phyloP scores from a whole-genome alignment of 2,888 invertebrate species.

The Catocala nupta region DNA sequence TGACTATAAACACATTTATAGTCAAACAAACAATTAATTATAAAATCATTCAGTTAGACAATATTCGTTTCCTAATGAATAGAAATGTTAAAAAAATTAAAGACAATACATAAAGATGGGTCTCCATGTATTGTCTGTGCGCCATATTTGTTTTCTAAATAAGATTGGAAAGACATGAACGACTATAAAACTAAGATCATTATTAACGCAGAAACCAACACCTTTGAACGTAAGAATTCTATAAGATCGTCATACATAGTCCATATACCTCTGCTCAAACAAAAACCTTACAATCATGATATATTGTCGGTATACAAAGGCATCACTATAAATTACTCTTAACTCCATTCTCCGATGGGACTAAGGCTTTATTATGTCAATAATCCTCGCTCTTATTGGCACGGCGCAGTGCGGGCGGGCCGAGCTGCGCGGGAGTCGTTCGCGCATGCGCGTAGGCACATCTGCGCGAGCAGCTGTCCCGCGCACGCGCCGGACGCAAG shows the following conservation, averaged over 20 bases:
- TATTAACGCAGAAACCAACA: too few relatives aligned
- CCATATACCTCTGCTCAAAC: conserved; percentile 21
- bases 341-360: conserved; percentile 26
- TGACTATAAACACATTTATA: too few relatives aligned
- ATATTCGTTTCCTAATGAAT: too few relatives aligned
- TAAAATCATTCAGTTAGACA: too few relatives aligned
- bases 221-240: too few relatives aligned
- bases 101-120: too few relatives aligned
- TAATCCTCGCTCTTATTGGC: conserved; percentile 41
- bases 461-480: conserved; percentile 69
- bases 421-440: conserved; percentile 28
- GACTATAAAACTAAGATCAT: too few relatives aligned
- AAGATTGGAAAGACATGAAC: too few relatives aligned
- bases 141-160: too few relatives aligned
- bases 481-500: conserved; percentile 46
- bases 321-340: conserved; percentile 42
- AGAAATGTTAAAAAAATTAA: too few relatives aligned
- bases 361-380: conserved; percentile 40
- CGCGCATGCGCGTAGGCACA: conserved; percentile 48
- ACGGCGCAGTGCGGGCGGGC: conserved; percentile 30
- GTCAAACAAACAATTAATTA: too few relatives aligned
- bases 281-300: conserved; percentile 24
- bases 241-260: conserved; percentile 10
- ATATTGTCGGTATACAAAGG: conserved; percentile 37
- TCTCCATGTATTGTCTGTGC: too few relatives aligned